Evolutionary conservation across 92 coral and sea anemone species (phyloP).

Genomic region (Porites rus): DNA sequence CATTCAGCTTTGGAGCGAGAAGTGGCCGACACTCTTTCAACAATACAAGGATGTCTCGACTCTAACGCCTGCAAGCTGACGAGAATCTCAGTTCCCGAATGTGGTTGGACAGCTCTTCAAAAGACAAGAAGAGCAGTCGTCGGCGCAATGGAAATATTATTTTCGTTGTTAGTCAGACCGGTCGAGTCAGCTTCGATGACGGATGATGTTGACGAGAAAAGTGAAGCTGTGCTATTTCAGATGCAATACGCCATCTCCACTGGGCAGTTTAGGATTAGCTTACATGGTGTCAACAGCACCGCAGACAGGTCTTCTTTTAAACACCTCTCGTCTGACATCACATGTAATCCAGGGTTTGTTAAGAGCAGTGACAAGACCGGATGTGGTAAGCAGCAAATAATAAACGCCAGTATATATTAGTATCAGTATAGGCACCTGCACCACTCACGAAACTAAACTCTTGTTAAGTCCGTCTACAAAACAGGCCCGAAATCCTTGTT

Average conservation of each 20-base stretch:
- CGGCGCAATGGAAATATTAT: background rate
- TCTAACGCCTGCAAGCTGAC: slow-evolving; percentile 32
- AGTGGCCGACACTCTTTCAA: slow-evolving; percentile 10
- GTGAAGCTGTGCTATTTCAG: slow-evolving; percentile 58
- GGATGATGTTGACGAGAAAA: slow-evolving; percentile 22
- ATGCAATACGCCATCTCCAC: slow-evolving; percentile 44
- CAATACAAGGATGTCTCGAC: slow-evolving; percentile 30
- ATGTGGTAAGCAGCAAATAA: background rate
- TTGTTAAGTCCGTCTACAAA: background rate
- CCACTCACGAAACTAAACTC: background rate
- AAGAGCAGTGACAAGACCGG: background rate
- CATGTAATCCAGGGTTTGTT: background rate
- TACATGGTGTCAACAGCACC: background rate
- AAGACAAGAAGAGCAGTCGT: background rate
- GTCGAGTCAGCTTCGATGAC: background rate
- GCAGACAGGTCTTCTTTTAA: slow-evolving; percentile 27
- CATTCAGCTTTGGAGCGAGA: slow-evolving; percentile 35
- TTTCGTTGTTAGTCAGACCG: background rate
- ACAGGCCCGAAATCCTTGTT: no score
- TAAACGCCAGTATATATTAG: background rate
- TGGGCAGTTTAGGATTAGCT: slow-evolving; percentile 29
- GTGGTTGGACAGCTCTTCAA: background rate
- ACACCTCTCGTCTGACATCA: background rate
- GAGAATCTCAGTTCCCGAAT: slow-evolving; percentile 32
- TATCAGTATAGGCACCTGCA: background rate